Evolutionary conservation across 2,888 invertebrate species (phyloP).

Genomic region (Diaperis boleti): DNA sequence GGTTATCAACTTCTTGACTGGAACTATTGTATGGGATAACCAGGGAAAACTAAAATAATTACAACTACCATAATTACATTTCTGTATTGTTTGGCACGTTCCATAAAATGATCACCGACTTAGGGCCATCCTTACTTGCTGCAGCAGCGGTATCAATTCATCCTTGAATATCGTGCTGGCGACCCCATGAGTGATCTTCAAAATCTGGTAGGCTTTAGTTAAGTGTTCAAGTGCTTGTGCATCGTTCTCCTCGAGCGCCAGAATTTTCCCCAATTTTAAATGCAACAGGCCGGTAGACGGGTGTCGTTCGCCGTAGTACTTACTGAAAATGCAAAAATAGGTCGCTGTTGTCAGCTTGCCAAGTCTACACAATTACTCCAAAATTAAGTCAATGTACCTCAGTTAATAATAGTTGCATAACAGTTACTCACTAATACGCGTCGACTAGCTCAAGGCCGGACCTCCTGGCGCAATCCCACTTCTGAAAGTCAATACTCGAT

Average conservation of each 20-base stretch:
- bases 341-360: background rate
- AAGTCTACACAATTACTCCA: too few relatives aligned
- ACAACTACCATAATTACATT: too few relatives aligned
- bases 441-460: constrained; percentile 78
- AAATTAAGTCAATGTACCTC: too few relatives aligned
- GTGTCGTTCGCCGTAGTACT: constrained; percentile 81
- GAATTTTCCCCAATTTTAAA: constrained; percentile 84
- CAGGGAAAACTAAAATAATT: too few relatives aligned
- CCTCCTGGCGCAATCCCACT: constrained; percentile 82
- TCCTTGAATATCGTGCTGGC: constrained; percentile 75
- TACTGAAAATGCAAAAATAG: constrained; percentile 66
- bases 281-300: constrained; percentile 83
- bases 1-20: too few relatives aligned
- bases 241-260: constrained; percentile 73
- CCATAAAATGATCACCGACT: too few relatives aligned
- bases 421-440: constrained; percentile 77
- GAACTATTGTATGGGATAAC: too few relatives aligned
- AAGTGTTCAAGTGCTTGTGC: constrained; percentile 73
- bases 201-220: constrained; percentile 75
- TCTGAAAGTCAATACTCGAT: constrained; percentile 78
- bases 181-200: constrained; percentile 83
- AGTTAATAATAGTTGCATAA: too few relatives aligned
- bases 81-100: too few relatives aligned
- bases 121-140: constrained; percentile 52
- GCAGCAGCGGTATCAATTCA: constrained; percentile 74